Base-by-base conservation (phyloP, 2,797 vertebrate species). In the Setipinna tenuifilis region DNA sequence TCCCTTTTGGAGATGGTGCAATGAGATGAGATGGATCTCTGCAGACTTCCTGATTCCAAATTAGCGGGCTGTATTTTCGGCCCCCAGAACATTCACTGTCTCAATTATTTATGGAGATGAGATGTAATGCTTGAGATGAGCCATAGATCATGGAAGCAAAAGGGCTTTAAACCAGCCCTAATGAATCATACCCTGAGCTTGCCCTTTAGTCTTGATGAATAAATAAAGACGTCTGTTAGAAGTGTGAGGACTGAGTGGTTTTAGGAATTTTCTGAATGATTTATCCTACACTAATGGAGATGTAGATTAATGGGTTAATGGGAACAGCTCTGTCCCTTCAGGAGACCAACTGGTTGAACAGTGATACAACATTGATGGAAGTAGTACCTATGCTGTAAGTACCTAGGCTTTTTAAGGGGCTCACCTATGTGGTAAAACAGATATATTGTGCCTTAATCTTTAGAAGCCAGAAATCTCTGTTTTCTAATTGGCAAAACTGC, bases 101-200 rank as follows among this genome's bases (percentile, higher is more conserved):
- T 86, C 61, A 78, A 86, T 86, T 86, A 86, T 86, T 86, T 57
- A 86, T 75, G 25, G 16, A 68, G 75, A 75, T 81, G 57, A 78
- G 82, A 86, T 82, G n/a, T 58, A 57, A 57, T 58, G 44, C 54
- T 16, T 25, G 17, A 44, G 31, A 75, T 21, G 35, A 50, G 46
- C 61, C 48, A 57, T 35, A 16, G 14, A 50, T 82, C 61, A 78
- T 17, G 16, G 65, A 23, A 75, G 62, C 12, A 48, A 25, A 5
- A 21, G 19, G 85, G 46, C 17, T 78, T 78, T 16, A 78, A 78
- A 41, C 31, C 16, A 9, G 35, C 71, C 6, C 71, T 78, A 78
- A 78, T 78, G 71, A 78, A 78, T 78, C 71, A 78, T 78, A 44
- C 71, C 71, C 31, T 78, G 71, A 44, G 71, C 35, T 44, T 78